A percentile compares a stretch with the other conserved stretches of the same genome.
Evolutionary conservation across 1,140 invertebrate species (phyloP).

Genomic region (Epicauta chinensis): DNA sequence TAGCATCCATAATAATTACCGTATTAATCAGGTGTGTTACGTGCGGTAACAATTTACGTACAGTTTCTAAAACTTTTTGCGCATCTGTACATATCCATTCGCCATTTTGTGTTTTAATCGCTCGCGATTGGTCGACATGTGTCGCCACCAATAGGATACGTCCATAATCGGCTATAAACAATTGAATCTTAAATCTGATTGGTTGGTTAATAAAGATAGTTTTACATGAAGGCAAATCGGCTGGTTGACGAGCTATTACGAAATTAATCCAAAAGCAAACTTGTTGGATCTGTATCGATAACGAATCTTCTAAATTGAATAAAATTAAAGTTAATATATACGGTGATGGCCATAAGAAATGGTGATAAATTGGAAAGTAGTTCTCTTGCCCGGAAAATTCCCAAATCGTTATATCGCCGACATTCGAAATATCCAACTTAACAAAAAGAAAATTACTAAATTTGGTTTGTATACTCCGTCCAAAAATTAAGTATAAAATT

Average conservation of each 20-base stretch:
- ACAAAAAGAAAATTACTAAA: slow-evolving; percentile 23
- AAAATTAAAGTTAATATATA: slow-evolving; percentile 54
- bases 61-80: slow-evolving; percentile 49
- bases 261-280: slow-evolving; percentile 78
- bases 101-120: slow-evolving; percentile 49
- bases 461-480: not conserved
- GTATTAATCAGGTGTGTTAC: slow-evolving; percentile 34
- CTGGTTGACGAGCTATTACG: slow-evolving; percentile 64
- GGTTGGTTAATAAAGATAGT: not conserved
- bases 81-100: slow-evolving; percentile 54
- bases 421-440: slow-evolving; percentile 49
- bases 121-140: slow-evolving; percentile 54
- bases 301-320: slow-evolving; percentile 66
- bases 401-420: slow-evolving; percentile 68
- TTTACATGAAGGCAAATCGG: slow-evolving; percentile 57
- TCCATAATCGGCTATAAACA: slow-evolving; percentile 49
- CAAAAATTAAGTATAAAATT: too few relatives aligned
- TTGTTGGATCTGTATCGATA: slow-evolving; percentile 66
- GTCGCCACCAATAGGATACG: slow-evolving; percentile 61
- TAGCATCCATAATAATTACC: slow-evolving; percentile 56
- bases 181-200: slow-evolving; percentile 3
- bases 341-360: slow-evolving; percentile 35
- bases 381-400: slow-evolving; percentile 78
- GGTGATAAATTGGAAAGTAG: slow-evolving; percentile 71
- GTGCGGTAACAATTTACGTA: slow-evolving; percentile 38